Evolutionary conservation across 2,888 invertebrate species (phyloP).

Genomic region (Parochlus steinenii): DNA sequence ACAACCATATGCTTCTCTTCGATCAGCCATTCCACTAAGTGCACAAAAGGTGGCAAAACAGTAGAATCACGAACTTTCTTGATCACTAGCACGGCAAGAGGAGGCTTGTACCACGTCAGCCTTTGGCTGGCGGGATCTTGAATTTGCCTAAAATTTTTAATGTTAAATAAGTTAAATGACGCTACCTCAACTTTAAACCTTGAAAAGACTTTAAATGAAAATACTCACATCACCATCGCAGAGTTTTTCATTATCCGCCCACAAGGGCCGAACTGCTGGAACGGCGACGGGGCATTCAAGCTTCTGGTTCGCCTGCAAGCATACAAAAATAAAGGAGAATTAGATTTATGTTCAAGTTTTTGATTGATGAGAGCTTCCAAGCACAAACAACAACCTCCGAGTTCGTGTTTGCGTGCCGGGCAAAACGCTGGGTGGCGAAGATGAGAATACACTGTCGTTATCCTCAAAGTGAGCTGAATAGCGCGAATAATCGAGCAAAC

Average conservation of each 20-base stretch:
- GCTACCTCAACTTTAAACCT: background rate
- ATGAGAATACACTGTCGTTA: too few species aligned
- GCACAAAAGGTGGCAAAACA: conserved; percentile 78
- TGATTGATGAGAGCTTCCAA: too few species aligned
- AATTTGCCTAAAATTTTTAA: conserved; percentile 59
- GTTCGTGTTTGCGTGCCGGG: too few species aligned
- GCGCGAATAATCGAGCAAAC: too few species aligned
- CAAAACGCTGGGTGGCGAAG: too few species aligned
- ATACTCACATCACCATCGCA: conserved; percentile 88
- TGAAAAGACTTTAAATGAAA: background rate
- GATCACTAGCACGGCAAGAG: conserved; percentile 89
- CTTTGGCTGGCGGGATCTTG: conserved; percentile 95
- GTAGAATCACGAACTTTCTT: conserved; percentile 89
- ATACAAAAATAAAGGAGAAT: too few species aligned
- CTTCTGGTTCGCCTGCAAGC: conserved; percentile 72
- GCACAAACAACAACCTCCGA: conserved; percentile 12
- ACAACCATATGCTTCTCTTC: conserved; percentile 94
- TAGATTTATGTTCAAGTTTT: too few species aligned
- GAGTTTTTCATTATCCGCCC: conserved; percentile 95
- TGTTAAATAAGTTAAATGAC: background rate
- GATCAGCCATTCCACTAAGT: conserved; percentile 84
- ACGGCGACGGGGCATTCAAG: conserved; percentile 89
- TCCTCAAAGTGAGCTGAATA: too few species aligned
- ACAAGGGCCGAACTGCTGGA: conserved; percentile 96
- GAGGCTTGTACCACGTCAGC: conserved; percentile 93